These are phyloP conservation scores for Heliconius ethilla DNA, from an alignment of 2,888 invertebrate species.

Conservation along the genomic window DNA sequence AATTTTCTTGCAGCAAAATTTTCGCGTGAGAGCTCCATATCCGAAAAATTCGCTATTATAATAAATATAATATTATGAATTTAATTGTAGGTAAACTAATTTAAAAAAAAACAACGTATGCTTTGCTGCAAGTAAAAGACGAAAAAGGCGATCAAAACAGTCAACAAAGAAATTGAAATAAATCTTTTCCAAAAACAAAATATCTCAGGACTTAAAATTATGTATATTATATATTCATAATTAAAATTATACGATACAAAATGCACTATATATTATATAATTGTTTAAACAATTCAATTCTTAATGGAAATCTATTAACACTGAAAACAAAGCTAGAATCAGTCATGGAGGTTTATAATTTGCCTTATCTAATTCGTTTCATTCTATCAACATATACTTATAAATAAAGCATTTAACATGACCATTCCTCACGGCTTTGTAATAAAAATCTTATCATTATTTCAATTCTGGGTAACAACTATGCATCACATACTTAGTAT, in stretches of 20 bases:
- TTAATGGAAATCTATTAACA: neutral
- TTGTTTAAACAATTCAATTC: neutral
- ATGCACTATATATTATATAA: neutral
- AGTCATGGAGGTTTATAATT: constrained; percentile 13
- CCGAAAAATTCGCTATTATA: neutral
- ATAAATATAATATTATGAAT: too few species aligned
- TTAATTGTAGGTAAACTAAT: too few species aligned
- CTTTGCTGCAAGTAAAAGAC: too few species aligned
- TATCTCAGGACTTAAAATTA: too few species aligned
- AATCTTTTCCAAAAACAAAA: too few species aligned
- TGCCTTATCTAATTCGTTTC: constrained; percentile 14
- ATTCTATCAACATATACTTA: constrained; percentile 18
- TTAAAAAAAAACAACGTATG: too few species aligned
- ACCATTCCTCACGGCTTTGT: constrained; percentile 19
- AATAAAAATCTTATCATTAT: constrained; percentile 18
- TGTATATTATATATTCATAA: too few species aligned
- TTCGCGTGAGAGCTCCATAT: neutral
- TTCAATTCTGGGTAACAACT: constrained; percentile 1
- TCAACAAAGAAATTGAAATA: too few species aligned
- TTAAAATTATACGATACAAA: neutral
- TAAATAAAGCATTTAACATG: constrained; percentile 15
- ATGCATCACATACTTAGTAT: neutral
- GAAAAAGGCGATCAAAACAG: too few species aligned
- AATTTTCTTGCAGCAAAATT: neutral
- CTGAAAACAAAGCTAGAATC: neutral